Conservation (phyloP, 1,140 invertebrate species). For the Teleopsis dalmanni region DNA sequence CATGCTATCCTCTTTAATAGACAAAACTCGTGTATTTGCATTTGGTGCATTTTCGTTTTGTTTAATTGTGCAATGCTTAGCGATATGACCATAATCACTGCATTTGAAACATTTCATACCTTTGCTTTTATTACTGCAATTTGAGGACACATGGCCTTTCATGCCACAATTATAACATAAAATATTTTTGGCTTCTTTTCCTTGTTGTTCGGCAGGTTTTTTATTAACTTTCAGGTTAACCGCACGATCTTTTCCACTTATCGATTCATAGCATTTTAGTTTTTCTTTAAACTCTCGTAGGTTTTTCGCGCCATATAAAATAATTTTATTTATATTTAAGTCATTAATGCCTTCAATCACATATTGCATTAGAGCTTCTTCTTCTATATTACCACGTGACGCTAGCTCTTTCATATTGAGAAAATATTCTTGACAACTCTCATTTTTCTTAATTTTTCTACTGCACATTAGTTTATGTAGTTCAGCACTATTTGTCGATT, state of each 20-base stretch:
- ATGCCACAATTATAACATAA: neutral
- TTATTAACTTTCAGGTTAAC: neutral
- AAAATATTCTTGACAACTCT: slow-evolving; percentile 3
- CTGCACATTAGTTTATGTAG: neutral
- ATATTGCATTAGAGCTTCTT: slow-evolving; percentile 3
- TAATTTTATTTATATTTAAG: neutral
- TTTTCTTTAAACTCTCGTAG: slow-evolving; percentile 1
- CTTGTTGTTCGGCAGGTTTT: neutral
- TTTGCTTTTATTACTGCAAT: neutral
- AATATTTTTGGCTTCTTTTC: neutral
- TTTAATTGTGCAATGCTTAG: slow-evolving; percentile 1
- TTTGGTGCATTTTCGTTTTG: neutral
- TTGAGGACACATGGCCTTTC: neutral
- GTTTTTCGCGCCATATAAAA: slow-evolving; percentile 2
- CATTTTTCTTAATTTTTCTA: slow-evolving; percentile 6
- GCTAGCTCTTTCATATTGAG: slow-evolving; percentile 5
- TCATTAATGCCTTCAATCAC: slow-evolving; percentile 3
- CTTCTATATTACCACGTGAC: neutral
- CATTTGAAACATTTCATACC: no score
- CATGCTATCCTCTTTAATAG: neutral
- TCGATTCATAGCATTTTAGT: slow-evolving; percentile 3
- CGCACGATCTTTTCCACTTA: neutral
- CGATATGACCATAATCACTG: slow-evolving; percentile 3
- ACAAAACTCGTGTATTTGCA: neutral
- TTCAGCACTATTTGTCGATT: slow-evolving; percentile 1